phyloP scores from a whole-genome alignment of 2,888 invertebrate genomes.

The Mimas tiliae region DNA sequence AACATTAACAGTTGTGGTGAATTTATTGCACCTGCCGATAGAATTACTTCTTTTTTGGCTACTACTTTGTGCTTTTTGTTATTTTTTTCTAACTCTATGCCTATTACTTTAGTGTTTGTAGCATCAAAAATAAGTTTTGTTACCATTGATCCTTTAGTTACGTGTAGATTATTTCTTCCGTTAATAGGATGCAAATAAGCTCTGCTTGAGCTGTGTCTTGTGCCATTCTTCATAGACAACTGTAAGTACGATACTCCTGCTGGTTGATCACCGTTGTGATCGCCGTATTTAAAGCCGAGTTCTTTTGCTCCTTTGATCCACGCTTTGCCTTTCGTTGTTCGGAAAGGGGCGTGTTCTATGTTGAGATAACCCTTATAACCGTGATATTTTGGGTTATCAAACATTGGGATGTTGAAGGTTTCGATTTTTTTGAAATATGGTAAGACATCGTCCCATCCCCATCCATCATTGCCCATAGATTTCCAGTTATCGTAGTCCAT shows the following conservation, averaged over 20 bases:
- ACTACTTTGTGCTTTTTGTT: slow-evolving; percentile 79
- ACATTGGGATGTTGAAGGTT: slow-evolving; percentile 86
- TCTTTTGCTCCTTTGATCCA: slow-evolving; percentile 87
- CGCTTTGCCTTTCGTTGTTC: slow-evolving; percentile 77
- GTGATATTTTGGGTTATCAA: slow-evolving; percentile 81
- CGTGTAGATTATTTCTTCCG: slow-evolving; percentile 85
- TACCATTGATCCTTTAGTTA: slow-evolving; percentile 85
- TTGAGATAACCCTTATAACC: slow-evolving; percentile 83
- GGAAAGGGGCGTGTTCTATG: slow-evolving; percentile 81
- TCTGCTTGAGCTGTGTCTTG: slow-evolving; percentile 87
- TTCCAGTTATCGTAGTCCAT: slow-evolving; percentile 92
- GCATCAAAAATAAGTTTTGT: slow-evolving; percentile 84
- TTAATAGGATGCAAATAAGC: slow-evolving; percentile 87
- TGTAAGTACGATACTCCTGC: slow-evolving; percentile 86
- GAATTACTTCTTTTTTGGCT: slow-evolving; percentile 89
- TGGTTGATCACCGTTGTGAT: slow-evolving; percentile 86
- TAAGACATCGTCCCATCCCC: slow-evolving; percentile 89
- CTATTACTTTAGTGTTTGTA: slow-evolving; percentile 82
- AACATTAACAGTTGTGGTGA: slow-evolving; percentile 92
- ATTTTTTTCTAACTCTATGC: slow-evolving; percentile 84
- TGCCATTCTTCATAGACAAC: slow-evolving; percentile 87
- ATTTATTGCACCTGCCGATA: slow-evolving; percentile 91
- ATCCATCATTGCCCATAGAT: slow-evolving; percentile 88
- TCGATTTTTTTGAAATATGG: slow-evolving; percentile 92
- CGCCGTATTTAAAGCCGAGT: slow-evolving; percentile 84